Percentiles rank a stretch among this genome's conserved stretches.
phyloP scores from a whole-genome alignment of 2,888 invertebrate species.

The Dicyrtoma fusca region DNA sequence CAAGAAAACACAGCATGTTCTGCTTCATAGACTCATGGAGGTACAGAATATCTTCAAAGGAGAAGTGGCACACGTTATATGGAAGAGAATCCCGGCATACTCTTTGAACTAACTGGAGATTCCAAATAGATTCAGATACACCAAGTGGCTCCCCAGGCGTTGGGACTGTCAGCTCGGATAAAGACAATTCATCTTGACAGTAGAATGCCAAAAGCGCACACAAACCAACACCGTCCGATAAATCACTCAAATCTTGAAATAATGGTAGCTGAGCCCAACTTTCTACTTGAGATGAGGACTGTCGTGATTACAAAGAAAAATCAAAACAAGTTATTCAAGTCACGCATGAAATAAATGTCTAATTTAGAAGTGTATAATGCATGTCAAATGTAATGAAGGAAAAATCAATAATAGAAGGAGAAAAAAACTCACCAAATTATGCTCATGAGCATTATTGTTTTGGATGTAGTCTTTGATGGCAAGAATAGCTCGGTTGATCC shows the following conservation, averaged over 20 bases:
- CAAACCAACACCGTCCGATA: slow-evolving; percentile 88
- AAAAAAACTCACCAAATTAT: slow-evolving; percentile 51
- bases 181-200: slow-evolving; percentile 77
- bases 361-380: neutral
- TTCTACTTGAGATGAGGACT: slow-evolving; percentile 55
- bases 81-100: slow-evolving; percentile 86
- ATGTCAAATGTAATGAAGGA: neutral
- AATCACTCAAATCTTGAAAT: slow-evolving; percentile 76
- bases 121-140: slow-evolving; percentile 67
- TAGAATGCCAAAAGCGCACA: slow-evolving; percentile 88
- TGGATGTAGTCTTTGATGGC: slow-evolving; percentile 68
- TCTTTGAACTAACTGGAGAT: slow-evolving; percentile 82
- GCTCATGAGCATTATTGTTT: slow-evolving; percentile 55
- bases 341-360: neutral
- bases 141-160: slow-evolving; percentile 52
- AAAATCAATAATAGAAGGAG: slow-evolving; percentile 6
- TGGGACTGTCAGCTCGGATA: slow-evolving; percentile 66
- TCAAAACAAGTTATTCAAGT: slow-evolving; percentile 5
- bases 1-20: slow-evolving; percentile 86
- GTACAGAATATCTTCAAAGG: slow-evolving; percentile 93
- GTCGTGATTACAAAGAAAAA: neutral
- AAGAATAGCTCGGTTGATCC: slow-evolving; percentile 86
- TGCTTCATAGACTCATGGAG: slow-evolving; percentile 91
- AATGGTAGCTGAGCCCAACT: slow-evolving; percentile 55
- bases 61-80: slow-evolving; percentile 87